Evolutionary conservation across 1,140 invertebrate species (phyloP).

Genomic region (Agrypnia vestita): DNA sequence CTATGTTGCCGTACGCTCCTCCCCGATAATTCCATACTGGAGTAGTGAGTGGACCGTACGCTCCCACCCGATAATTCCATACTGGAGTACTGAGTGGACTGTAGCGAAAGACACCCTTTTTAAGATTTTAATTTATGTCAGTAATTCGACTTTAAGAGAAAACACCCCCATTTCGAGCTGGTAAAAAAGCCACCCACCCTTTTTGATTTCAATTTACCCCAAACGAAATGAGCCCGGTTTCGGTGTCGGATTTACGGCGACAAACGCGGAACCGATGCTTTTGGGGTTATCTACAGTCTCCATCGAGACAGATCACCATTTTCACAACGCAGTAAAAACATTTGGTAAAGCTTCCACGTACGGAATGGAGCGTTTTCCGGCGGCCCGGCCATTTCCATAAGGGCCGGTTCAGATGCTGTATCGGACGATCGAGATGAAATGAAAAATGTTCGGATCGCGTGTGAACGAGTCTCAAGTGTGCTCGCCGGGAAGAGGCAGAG

Average conservation of each 20-base stretch:
- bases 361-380: constrained; percentile 32
- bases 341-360: constrained; percentile 28
- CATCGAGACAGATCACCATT: constrained; percentile 25
- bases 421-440: constrained; percentile 5
- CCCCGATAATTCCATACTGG: no score
- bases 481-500: background rate
- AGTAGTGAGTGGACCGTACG: no score
- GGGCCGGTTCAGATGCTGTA: constrained; percentile 20
- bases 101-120: no score
- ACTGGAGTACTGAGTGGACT: no score
- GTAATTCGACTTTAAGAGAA: no score
- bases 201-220: constrained; percentile 27
- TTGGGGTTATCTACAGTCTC: constrained; percentile 11
- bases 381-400: constrained; percentile 31
- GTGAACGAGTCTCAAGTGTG: background rate
- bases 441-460: constrained; percentile 22
- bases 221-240: constrained; percentile 22
- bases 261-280: constrained; percentile 25
- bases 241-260: constrained; percentile 22
- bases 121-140: no score
- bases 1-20: no score
- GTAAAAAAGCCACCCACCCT: background rate
- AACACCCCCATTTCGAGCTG: no score
- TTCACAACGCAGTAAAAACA: constrained; percentile 16
- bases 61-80: no score